phyloP scores from a whole-genome alignment of 2,113 vertebrate genomes.

The Oostethus manadensis region DNA sequence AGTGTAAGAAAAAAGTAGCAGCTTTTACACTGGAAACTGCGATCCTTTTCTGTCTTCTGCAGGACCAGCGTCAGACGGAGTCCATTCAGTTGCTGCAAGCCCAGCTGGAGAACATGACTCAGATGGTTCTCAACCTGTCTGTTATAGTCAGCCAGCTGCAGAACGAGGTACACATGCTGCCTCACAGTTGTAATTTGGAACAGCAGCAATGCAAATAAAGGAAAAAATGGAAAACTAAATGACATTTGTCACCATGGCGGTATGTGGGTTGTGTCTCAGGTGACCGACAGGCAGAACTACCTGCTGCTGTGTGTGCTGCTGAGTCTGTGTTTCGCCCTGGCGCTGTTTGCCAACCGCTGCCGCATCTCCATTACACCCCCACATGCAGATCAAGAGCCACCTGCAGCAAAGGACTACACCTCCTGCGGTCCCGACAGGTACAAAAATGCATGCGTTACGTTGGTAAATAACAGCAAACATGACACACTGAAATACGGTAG shows the following conservation, averaged over 20 bases:
- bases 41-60: neutral
- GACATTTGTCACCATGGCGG: neutral
- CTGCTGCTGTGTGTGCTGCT: conserved; percentile 82
- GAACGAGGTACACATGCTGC: conserved; percentile 75
- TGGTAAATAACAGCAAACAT: too few species aligned
- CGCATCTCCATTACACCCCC: conserved; percentile 56
- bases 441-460: neutral
- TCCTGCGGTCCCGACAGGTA: conserved; percentile 86
- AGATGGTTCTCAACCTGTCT: conserved; percentile 85
- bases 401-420: conserved; percentile 78
- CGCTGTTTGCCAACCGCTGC: conserved; percentile 80
- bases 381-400: conserved; percentile 68
- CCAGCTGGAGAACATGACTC: conserved; percentile 87
- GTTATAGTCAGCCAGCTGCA: conserved; percentile 78
- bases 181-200: too few species aligned
- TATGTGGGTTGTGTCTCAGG: conserved; percentile 44
- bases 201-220: too few species aligned
- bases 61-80: conserved; percentile 95
- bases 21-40: too few species aligned
- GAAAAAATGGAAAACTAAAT: too few species aligned
- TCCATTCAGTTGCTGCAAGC: conserved; percentile 89
- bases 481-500: too few species aligned
- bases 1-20: too few species aligned
- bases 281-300: conserved; percentile 86
- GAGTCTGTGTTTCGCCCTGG: conserved; percentile 77